Evolutionary conservation across 2,113 vertebrate genomes (phyloP).

Genomic region (Amphiprion ocellaris): DNA sequence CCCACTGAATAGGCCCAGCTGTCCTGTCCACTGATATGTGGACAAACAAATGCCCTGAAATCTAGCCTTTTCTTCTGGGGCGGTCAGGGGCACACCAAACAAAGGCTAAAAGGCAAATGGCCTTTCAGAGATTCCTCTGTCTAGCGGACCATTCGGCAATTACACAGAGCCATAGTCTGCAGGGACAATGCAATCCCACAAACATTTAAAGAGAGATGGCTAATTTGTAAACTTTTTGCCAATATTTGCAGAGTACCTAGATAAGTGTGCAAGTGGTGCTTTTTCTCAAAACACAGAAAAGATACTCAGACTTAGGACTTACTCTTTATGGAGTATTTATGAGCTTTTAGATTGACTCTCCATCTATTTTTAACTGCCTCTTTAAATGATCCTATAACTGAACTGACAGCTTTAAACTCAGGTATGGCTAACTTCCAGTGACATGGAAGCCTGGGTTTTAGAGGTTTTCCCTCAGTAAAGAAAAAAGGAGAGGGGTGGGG

Average conservation of each 20-base stretch:
- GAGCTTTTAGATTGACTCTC: conserved; percentile 68
- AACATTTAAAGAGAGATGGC: conserved; percentile 24
- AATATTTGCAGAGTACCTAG: conserved; percentile 17
- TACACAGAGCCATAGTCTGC: conserved; percentile 67
- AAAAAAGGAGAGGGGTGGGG: conserved; percentile 11
- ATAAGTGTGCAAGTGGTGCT: conserved; percentile 1
- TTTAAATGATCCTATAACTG: conserved; percentile 70
- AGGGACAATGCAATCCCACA: conserved; percentile 46
- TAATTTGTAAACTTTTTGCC: conserved; percentile 36
- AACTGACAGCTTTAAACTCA: conserved; percentile 61
- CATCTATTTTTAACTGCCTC: conserved; percentile 60
- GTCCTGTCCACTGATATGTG: conserved; percentile 87
- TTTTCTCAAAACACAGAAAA: conserved; percentile 47
- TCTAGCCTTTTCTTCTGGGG: conserved; percentile 83
- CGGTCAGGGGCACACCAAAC: conserved; percentile 85
- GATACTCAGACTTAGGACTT: background rate
- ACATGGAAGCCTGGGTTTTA: conserved; percentile 85
- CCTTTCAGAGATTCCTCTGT: conserved; percentile 87
- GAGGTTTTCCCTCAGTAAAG: conserved; percentile 36
- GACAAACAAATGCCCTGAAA: conserved; percentile 87
- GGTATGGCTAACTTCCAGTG: conserved; percentile 52
- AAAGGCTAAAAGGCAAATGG: conserved; percentile 85
- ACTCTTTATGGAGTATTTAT: conserved; percentile 74
- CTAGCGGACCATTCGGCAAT: conserved; percentile 81
- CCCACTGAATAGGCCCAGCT: conserved; percentile 88